Conservation (phyloP, 1,140 invertebrate genomes). For the Dendroctonus valens region DNA sequence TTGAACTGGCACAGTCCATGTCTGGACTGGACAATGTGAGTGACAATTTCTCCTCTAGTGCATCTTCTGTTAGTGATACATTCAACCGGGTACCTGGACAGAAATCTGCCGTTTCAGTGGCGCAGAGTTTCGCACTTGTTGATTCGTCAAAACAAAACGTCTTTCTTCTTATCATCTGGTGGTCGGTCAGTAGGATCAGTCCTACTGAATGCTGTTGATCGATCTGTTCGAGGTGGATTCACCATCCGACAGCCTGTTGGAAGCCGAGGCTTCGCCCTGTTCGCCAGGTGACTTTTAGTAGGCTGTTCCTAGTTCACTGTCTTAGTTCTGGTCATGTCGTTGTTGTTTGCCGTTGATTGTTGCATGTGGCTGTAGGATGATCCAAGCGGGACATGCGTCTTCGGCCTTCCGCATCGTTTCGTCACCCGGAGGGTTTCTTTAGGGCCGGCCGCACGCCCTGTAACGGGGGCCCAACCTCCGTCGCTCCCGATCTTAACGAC, state of each 20-base stretch:
- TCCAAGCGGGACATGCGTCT: conserved; percentile 47
- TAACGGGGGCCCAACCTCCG: conserved; percentile 35
- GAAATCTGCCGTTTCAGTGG: not conserved
- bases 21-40: too few species aligned
- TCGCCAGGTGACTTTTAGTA: conserved; percentile 47
- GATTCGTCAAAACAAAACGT: not conserved
- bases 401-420: conserved; percentile 44
- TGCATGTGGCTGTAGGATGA: conserved; percentile 43
- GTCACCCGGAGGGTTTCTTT: conserved; percentile 34
- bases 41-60: too few species aligned
- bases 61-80: too few species aligned
- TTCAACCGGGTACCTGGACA: conserved; percentile 10
- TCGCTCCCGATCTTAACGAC: conserved; percentile 28
- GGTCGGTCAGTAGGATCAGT: too few species aligned
- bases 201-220: conserved; percentile 41
- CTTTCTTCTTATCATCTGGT: too few species aligned
- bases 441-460: conserved; percentile 30
- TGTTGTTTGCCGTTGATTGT: conserved; percentile 30
- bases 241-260: conserved; percentile 37
- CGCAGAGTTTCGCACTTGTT: conserved; percentile 8
- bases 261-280: conserved; percentile 45
- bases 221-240: conserved; percentile 48
- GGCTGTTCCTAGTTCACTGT: conserved; percentile 10
- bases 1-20: too few species aligned
- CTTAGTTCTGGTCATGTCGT: conserved; percentile 26